phyloP scores from a whole-genome alignment of 2,113 vertebrate genomes.

The Panurus biarmicus region DNA sequence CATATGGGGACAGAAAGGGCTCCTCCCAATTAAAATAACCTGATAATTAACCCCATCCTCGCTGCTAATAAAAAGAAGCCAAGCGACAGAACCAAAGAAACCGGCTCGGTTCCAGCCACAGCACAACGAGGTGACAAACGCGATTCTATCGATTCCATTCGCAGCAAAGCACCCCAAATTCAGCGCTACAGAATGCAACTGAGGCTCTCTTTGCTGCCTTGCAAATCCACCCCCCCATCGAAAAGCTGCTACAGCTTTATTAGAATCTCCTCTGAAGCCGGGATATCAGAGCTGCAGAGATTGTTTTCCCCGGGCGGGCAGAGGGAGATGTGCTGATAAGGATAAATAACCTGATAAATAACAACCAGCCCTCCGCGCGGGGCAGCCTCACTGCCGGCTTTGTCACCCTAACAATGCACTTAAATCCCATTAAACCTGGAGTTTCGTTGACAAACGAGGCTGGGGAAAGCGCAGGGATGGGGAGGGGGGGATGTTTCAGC shows the following conservation, averaged over 20 bases:
- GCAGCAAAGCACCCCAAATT: slow-evolving; percentile 16
- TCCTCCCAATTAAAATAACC: background rate
- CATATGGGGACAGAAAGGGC: fast-evolving
- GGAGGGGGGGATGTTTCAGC: fast-evolving
- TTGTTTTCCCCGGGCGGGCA: background rate
- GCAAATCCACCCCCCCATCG: background rate
- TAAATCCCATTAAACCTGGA: background rate
- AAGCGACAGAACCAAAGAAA: background rate
- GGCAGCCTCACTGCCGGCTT: background rate
- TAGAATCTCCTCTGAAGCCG: background rate
- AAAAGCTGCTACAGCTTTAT: slow-evolving; percentile 35
- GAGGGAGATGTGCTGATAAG: slow-evolving; percentile 4
- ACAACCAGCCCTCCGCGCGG: background rate
- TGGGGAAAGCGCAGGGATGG: background rate
- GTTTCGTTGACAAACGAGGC: background rate
- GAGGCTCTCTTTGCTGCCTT: background rate
- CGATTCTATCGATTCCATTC: slow-evolving; percentile 10
- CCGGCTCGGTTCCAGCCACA: background rate
- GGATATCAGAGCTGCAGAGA: background rate
- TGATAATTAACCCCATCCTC: background rate
- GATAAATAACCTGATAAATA: background rate
- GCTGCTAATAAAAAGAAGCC: fast-evolving
- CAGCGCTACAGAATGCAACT: background rate
- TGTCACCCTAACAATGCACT: background rate
- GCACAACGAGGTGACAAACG: background rate